phyloP scores from a whole-genome alignment of 2,797 vertebrate genomes.

The Hypotaenidia philippensis region DNA sequence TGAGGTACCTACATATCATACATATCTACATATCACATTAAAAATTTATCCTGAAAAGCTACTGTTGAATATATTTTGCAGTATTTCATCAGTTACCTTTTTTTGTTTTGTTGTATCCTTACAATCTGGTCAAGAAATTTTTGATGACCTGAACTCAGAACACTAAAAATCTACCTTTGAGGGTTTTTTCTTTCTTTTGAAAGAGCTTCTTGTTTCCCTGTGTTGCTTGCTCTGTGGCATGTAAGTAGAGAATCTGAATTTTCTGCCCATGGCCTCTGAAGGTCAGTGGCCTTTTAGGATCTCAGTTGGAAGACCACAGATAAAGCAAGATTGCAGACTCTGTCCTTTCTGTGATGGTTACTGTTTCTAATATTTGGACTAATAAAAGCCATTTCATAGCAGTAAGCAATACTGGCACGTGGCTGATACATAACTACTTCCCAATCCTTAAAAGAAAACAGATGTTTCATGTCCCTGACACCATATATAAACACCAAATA shows the following conservation, averaged over 20 bases:
- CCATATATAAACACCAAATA: background rate
- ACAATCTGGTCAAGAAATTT: background rate
- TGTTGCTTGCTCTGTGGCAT: background rate
- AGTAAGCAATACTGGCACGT: background rate
- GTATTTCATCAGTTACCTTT: background rate
- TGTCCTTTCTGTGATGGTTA: background rate
- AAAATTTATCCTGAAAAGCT: constrained; percentile 18
- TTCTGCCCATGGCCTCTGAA: background rate
- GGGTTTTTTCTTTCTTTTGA: background rate
- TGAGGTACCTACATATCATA: background rate
- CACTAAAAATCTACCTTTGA: background rate
- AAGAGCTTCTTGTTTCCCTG: background rate
- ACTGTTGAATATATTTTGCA: background rate
- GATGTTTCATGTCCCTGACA: background rate
- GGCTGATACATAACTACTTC: background rate
- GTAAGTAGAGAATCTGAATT: background rate
- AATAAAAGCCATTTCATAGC: background rate
- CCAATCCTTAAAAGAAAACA: background rate
- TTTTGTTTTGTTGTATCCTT: background rate
- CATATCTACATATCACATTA: background rate
- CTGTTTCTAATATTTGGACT: background rate
- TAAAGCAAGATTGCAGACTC: background rate
- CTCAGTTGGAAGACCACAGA: background rate
- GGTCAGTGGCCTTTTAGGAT: background rate
- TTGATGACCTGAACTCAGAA: background rate